These are phyloP conservation scores for Lagodon rhomboides DNA, from an alignment of 2,797 vertebrate genomes.

Conservation along the genomic window DNA sequence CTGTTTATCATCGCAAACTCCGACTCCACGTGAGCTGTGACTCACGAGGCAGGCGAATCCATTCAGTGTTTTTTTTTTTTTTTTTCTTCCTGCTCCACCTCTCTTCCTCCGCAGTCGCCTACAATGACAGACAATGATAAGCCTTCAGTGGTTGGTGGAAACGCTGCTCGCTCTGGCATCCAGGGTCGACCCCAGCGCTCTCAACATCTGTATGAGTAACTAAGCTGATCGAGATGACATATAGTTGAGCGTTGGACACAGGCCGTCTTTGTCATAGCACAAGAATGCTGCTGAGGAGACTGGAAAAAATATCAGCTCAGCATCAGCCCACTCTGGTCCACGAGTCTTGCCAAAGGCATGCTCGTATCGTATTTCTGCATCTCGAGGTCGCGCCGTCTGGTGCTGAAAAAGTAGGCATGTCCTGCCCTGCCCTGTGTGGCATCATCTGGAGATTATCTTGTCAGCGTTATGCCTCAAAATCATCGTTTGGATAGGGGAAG, in stretches of 20 bases:
- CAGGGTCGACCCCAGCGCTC: constrained; percentile 31
- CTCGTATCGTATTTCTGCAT: constrained; percentile 35
- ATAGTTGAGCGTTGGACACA: constrained; percentile 42
- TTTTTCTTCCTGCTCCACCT: constrained; percentile 37
- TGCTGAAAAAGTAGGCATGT: background rate
- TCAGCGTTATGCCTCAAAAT: constrained; percentile 19
- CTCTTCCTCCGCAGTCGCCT: constrained; percentile 57
- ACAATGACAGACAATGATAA: constrained; percentile 53
- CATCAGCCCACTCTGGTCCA: constrained; percentile 36
- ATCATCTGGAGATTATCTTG: constrained; percentile 23
- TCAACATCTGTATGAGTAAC: constrained; percentile 46
- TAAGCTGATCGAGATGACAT: constrained; percentile 32
- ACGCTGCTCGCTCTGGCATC: constrained; percentile 42
- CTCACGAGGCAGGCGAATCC: constrained; percentile 69
- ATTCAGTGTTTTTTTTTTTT: constrained; percentile 16
- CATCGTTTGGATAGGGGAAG: background rate
- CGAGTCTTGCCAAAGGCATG: constrained; percentile 6
- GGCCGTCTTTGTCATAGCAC: constrained; percentile 28
- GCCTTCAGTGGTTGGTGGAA: constrained; percentile 47
- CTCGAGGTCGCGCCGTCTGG: background rate
- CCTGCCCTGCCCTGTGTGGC: constrained; percentile 23
- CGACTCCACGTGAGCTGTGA: constrained; percentile 71
- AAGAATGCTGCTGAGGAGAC: constrained; percentile 51
- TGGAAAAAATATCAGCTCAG: constrained; percentile 29
- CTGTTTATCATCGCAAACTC: constrained; percentile 62